These are phyloP conservation scores for Pterophyllum scalare DNA, from an alignment of 2,113 vertebrate species.

Conservation along the genomic window DNA sequence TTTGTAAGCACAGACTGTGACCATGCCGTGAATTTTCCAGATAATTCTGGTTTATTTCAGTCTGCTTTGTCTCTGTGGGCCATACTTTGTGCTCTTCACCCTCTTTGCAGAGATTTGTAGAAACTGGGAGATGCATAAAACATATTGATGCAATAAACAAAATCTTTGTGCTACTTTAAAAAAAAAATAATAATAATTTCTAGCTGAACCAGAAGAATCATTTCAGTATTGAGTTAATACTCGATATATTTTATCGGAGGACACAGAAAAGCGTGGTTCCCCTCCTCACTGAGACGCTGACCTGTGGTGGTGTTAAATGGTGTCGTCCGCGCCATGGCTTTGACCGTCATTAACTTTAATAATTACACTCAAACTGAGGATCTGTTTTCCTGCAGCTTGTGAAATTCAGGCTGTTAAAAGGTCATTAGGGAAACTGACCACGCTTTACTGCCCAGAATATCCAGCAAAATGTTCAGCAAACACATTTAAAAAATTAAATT, in stretches of 20 bases:
- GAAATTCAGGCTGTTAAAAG: conserved; percentile 38
- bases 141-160: background rate
- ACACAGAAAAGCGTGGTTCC: background rate
- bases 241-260: background rate
- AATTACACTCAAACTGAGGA: conserved; percentile 15
- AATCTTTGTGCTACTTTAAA: background rate
- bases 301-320: background rate
- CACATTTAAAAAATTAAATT: conserved; percentile 6
- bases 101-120: background rate
- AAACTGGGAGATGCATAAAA: background rate
- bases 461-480: conserved; percentile 10
- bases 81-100: background rate
- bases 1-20: background rate
- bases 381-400: conserved; percentile 24
- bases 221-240: background rate
- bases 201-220: background rate
- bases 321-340: background rate
- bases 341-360: conserved; percentile 25
- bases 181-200: background rate
- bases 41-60: background rate
- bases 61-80: background rate
- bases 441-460: conserved; percentile 9
- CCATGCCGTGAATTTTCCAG: background rate
- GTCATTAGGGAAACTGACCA: conserved; percentile 15
- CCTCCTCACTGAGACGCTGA: background rate